Base-by-base conservation (phyloP, 2,797 vertebrate species). In the Crax fasciolata region DNA sequence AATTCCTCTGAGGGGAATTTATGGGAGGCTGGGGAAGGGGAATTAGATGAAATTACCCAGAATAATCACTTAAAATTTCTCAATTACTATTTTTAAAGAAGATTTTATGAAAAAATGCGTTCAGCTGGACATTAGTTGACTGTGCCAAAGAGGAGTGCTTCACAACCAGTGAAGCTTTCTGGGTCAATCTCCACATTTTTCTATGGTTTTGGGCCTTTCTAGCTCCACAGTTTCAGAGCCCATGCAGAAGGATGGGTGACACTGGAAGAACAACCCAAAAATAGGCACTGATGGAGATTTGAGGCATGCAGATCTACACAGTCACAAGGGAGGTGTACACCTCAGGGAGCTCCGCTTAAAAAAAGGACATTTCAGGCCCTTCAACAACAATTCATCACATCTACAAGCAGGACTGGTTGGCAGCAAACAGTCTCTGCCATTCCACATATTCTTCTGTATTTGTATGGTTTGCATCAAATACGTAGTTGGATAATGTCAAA, bases 1-100 rank as follows among this genome's bases (percentile, higher is more conserved):
- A 90, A 61, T 28, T 92, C 61, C 74, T 92, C 55, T 83, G 61
- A 44, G 44, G 44, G 19, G 24, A 89, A 93, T 84, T 83, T 63
- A 79, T 2, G 2, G 13, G 44, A 89, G n/a, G 59, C 21, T 27
- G 9, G 14, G 59, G 61, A 90, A 91, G 17, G 30, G 32, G 89
- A 89, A 94, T 87, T 32, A 76, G 9, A 82, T 4, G n/a, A 61
- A 91, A 57, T 89, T 89, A 91, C 70, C 48, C 61, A 25, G 8
- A 91, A 87, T 2, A 4, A 23, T 52, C 66, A 87, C 21, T 89
- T 67, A 17, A 41, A 84, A 59, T 73, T 35, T 76, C 81, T 54
- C 18, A 2, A 55, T n/a, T 71, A 19, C 73, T 58, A 55, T 70
- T 95, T 92, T 89, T 46, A 27, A 66, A 57, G n/a, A 82, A n/a